Conservation (phyloP, 2,797 vertebrate species). For the Hipposideros larvatus region DNA sequence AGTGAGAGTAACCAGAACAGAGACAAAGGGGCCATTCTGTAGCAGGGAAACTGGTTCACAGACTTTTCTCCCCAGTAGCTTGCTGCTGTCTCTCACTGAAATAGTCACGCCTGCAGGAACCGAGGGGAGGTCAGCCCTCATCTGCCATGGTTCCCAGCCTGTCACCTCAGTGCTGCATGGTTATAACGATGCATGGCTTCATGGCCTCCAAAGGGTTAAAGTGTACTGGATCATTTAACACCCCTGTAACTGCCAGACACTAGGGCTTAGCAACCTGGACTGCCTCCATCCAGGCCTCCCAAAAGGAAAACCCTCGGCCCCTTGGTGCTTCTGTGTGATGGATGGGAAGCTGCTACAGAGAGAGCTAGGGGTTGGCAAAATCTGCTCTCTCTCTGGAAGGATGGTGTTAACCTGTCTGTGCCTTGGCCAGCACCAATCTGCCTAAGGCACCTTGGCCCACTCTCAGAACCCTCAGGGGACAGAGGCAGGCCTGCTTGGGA, state of each 20-base stretch:
- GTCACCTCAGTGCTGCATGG: not conserved
- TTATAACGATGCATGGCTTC: not conserved
- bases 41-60: not conserved
- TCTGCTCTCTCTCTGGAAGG: not conserved
- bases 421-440: not conserved
- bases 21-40: too few relatives aligned
- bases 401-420: not conserved
- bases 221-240: not conserved
- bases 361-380: not conserved
- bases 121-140: not conserved
- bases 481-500: not conserved
- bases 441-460: not conserved
- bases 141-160: not conserved
- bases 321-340: accelerated
- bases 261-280: not conserved
- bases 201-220: not conserved
- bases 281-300: not conserved
- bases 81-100: not conserved
- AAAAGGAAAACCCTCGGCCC: not conserved
- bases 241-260: not conserved
- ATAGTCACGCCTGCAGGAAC: not conserved
- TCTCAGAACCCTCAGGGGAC: not conserved
- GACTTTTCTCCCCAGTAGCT: not conserved
- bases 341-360: not conserved
- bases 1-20: not conserved